Percentiles rank a stretch among this genome's conserved stretches.
phyloP scores from a whole-genome alignment of 2,797 vertebrate genomes.

The Xenentodon cancila region DNA sequence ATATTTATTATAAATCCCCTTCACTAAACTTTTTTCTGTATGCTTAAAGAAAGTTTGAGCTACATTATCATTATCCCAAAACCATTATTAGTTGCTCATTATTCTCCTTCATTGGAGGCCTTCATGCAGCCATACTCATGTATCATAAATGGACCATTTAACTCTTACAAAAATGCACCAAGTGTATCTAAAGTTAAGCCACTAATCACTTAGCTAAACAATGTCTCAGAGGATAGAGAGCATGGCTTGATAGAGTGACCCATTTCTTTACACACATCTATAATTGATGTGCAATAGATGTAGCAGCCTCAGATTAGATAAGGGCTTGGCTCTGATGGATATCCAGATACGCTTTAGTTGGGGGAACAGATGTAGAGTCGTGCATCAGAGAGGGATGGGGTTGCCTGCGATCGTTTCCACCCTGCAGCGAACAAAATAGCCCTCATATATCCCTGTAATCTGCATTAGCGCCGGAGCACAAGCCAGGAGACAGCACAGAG shows the following conservation, averaged over 20 bases:
- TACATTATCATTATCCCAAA: constrained; percentile 33
- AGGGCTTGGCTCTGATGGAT: constrained; percentile 73
- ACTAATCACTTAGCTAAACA: constrained; percentile 71
- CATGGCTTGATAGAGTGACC: constrained; percentile 63
- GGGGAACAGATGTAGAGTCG: constrained; percentile 76
- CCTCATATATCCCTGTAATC: constrained; percentile 84
- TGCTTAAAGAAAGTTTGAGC: constrained; percentile 36
- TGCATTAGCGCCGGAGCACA: constrained; percentile 76
- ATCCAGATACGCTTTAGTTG: constrained; percentile 64
- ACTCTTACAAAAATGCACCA: constrained; percentile 35
- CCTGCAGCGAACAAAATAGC: constrained; percentile 82
- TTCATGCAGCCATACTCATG: constrained; percentile 28
- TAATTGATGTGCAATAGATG: constrained; percentile 75
- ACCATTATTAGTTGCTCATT: constrained; percentile 29
- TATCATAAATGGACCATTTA: constrained; percentile 62
- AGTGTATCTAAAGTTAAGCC: constrained; percentile 59
- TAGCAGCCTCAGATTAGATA: constrained; percentile 66
- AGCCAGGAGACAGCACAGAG: constrained; percentile 77
- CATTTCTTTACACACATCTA: constrained; percentile 67
- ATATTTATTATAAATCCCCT: constrained; percentile 22
- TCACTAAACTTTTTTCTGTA: constrained; percentile 8
- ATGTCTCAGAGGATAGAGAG: constrained; percentile 54
- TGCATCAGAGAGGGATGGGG: constrained; percentile 75
- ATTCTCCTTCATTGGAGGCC: constrained; percentile 27
- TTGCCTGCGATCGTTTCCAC: constrained; percentile 78